Evolutionary conservation across 2,797 vertebrate genomes (phyloP).

Genomic region (Graptemys geographica): DNA sequence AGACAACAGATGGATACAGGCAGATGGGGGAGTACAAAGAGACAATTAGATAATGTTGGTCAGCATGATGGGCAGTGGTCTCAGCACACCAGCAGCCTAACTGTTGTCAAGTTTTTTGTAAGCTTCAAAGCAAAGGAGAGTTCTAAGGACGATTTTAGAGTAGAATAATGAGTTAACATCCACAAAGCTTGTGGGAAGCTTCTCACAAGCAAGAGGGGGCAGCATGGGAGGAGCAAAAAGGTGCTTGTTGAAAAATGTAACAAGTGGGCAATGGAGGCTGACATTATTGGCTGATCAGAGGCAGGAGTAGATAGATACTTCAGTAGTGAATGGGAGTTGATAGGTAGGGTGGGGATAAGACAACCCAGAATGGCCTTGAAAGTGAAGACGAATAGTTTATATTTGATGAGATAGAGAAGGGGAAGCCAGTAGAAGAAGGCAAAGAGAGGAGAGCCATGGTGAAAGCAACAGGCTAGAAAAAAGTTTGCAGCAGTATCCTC

Average conservation of each 20-base stretch:
- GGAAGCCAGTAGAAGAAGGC: background rate
- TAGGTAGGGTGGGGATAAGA: background rate
- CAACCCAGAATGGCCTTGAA: background rate
- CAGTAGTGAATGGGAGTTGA: background rate
- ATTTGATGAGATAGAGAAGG: background rate
- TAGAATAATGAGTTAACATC: background rate
- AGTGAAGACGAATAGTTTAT: background rate
- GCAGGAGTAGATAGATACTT: background rate
- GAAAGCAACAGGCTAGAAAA: background rate
- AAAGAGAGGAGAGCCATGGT: background rate
- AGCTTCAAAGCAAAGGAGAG: background rate
- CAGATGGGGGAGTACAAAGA: background rate
- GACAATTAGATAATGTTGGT: background rate
- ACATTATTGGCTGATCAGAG: background rate
- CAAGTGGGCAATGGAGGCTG: background rate
- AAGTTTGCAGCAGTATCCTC: background rate
- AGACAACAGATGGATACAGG: background rate
- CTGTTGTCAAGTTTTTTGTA: background rate
- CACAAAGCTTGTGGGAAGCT: background rate
- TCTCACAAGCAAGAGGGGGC: background rate
- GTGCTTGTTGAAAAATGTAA: background rate
- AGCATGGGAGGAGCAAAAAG: background rate
- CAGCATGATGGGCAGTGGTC: background rate
- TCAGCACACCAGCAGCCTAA: background rate
- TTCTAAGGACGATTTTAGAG: background rate